Conservation (phyloP, 2,888 invertebrate species). For the Habrosyne pyritoides region DNA sequence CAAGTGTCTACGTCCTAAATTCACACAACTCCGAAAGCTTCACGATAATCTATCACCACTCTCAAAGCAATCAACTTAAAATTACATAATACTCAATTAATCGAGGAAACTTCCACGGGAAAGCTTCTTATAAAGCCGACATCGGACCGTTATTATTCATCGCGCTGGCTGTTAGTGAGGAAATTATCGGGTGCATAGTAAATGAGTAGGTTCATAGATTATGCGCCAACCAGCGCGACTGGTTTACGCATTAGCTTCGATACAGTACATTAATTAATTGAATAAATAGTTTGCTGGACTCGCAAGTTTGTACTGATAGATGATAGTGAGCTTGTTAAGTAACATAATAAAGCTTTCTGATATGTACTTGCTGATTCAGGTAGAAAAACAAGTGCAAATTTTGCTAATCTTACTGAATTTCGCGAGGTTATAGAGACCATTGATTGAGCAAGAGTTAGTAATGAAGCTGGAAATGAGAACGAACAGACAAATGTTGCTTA, state of each 20-base stretch:
- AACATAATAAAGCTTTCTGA: background rate
- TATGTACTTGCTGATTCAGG: background rate
- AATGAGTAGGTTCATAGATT: slow-evolving; percentile 47
- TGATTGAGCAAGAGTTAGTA: too few relatives aligned
- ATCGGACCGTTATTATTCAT: slow-evolving; percentile 47
- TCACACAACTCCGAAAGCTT: background rate
- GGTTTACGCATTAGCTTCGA: slow-evolving; percentile 56
- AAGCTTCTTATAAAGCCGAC: slow-evolving; percentile 16
- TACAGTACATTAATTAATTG: slow-evolving; percentile 49
- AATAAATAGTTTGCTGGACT: slow-evolving; percentile 20
- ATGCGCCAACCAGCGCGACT: slow-evolving; percentile 42
- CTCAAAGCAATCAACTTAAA: slow-evolving; percentile 7
- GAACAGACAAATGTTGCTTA: too few relatives aligned
- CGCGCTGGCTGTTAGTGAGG: slow-evolving; percentile 54
- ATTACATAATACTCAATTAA: slow-evolving; percentile 14
- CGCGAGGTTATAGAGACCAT: too few relatives aligned
- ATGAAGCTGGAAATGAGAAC: too few relatives aligned
- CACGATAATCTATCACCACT: background rate
- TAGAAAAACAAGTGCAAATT: background rate
- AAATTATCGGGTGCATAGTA: slow-evolving; percentile 53
- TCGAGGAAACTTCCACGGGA: slow-evolving; percentile 15
- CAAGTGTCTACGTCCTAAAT: background rate
- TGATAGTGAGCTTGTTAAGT: background rate
- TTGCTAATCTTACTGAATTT: too few relatives aligned
- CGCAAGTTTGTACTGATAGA: background rate